Evolutionary conservation across 1,140 invertebrate species (phyloP).

Genomic region (Choristoneura fumiferana): DNA sequence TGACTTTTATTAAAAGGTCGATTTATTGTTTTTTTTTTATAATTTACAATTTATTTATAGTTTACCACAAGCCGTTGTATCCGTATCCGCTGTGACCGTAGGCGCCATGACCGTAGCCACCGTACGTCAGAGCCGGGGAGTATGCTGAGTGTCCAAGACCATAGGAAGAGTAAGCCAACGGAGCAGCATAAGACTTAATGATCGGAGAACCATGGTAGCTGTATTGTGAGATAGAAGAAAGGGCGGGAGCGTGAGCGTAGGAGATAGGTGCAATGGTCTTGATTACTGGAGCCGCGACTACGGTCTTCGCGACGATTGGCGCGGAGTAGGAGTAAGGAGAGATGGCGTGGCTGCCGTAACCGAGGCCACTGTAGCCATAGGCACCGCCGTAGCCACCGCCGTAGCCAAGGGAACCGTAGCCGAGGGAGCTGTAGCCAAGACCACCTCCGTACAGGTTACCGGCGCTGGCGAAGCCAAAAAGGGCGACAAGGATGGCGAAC

Average conservation of each 20-base stretch:
- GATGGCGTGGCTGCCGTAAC: constrained; percentile 27
- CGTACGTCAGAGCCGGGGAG: constrained; percentile 22
- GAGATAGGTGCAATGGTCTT: constrained; percentile 4
- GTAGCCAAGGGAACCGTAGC: constrained; percentile 20
- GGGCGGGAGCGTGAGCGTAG: constrained; percentile 5
- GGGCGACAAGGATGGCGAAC: constrained; percentile 31
- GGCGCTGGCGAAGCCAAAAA: constrained; percentile 33
- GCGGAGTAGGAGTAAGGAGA: constrained; percentile 34
- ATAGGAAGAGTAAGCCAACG: constrained; percentile 20
- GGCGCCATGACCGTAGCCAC: constrained; percentile 23
- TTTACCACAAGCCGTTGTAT: constrained; percentile 23
- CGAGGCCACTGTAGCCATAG: constrained; percentile 25
- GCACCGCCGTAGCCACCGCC: constrained; percentile 22
- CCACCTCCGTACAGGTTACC: constrained; percentile 33
- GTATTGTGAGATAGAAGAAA: background rate
- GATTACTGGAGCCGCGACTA: constrained; percentile 3
- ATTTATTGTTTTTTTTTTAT: constrained; percentile 21
- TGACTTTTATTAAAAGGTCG: background rate
- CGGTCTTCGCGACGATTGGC: constrained; percentile 26
- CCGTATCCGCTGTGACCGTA: constrained; percentile 29
- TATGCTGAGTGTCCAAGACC: constrained; percentile 19
- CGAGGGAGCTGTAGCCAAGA: constrained; percentile 24
- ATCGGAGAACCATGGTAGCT: constrained; percentile 25
- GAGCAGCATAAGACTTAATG: constrained; percentile 35
- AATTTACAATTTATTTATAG: constrained; percentile 11